Percentiles rank a stretch among this genome's conserved stretches.
Conservation (phyloP, 2,888 invertebrate species). For the Drosophila barbarae region DNA sequence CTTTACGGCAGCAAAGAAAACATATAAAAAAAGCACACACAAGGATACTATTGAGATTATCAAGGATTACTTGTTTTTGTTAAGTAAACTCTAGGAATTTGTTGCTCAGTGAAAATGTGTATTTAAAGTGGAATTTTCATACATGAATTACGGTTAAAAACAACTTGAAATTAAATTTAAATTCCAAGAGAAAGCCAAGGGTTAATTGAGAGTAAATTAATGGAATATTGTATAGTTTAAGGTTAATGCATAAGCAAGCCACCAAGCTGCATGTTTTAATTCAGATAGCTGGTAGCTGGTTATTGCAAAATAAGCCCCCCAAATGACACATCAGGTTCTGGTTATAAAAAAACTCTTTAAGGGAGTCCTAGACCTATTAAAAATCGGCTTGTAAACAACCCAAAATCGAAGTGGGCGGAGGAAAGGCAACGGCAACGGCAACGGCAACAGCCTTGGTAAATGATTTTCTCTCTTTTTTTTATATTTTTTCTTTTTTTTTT, state of each 20-base stretch:
- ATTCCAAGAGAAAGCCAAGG: not conserved
- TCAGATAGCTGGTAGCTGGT: not conserved
- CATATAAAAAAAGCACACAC: conserved; percentile 1
- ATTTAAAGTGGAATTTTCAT: not conserved
- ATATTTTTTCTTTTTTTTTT: not conserved
- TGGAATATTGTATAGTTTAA: not conserved
- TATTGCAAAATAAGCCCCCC: not conserved
- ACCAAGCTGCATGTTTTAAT: rapidly evolving
- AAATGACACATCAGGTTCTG: not conserved
- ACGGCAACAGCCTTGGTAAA: conserved; percentile 26
- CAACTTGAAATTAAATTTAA: not conserved
- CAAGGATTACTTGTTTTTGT: not conserved
- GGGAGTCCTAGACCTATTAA: conserved; percentile 18
- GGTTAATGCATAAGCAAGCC: not conserved
- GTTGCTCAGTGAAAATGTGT: not conserved
- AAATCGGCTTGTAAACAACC: conserved; percentile 29
- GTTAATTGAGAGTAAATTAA: rapidly evolving
- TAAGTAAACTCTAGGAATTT: not conserved
- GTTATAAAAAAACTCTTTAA: conserved; percentile 8
- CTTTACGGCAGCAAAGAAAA: conserved; percentile 37
- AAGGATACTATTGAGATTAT: conserved; percentile 1
- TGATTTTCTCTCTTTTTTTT: not conserved
- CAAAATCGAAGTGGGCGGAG: conserved; percentile 1
- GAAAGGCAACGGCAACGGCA: not conserved
- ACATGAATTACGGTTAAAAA: not conserved